These are phyloP conservation scores for Syrphus vitripennis DNA, from an alignment of 2,888 invertebrate genomes.

Conservation along the genomic window DNA sequence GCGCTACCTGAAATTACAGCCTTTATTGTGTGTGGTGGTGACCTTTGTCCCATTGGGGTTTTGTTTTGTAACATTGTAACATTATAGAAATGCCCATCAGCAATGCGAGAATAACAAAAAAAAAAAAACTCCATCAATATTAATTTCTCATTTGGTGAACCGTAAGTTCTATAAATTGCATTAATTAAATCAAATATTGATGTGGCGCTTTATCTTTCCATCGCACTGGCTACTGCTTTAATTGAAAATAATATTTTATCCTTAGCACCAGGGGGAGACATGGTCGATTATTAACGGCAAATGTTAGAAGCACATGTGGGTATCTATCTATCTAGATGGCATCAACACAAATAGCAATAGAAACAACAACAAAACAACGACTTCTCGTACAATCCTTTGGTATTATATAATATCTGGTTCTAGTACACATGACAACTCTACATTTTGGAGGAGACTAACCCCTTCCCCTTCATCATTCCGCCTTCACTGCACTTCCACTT, in stretches of 20 bases:
- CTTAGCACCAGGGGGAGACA: constrained; percentile 60
- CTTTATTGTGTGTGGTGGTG: not conserved
- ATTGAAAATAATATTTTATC: constrained; percentile 71
- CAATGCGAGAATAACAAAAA: constrained; percentile 27
- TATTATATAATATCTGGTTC: not conserved
- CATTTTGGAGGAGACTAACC: constrained; percentile 3
- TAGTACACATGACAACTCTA: constrained; percentile 15
- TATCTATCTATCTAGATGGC: not conserved
- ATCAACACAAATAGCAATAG: constrained; percentile 20
- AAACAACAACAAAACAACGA: not conserved
- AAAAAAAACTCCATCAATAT: constrained; percentile 56
- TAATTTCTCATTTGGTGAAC: constrained; percentile 68
- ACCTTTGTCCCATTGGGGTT: constrained; percentile 40
- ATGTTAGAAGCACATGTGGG: constrained; percentile 27
- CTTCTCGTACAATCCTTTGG: constrained; percentile 30
- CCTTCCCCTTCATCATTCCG: not conserved
- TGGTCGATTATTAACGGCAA: constrained; percentile 66
- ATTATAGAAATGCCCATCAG: not conserved
- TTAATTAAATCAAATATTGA: constrained; percentile 72
- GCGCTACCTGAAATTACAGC: constrained; percentile 58
- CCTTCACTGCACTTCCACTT: not conserved
- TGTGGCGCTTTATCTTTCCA: constrained; percentile 69
- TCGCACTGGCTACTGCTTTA: constrained; percentile 71
- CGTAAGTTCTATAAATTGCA: constrained; percentile 70
- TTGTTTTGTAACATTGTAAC: not conserved